These are phyloP conservation scores for Rhinella marina DNA, from an alignment of 2,797 vertebrate genomes.

Conservation along the genomic window DNA sequence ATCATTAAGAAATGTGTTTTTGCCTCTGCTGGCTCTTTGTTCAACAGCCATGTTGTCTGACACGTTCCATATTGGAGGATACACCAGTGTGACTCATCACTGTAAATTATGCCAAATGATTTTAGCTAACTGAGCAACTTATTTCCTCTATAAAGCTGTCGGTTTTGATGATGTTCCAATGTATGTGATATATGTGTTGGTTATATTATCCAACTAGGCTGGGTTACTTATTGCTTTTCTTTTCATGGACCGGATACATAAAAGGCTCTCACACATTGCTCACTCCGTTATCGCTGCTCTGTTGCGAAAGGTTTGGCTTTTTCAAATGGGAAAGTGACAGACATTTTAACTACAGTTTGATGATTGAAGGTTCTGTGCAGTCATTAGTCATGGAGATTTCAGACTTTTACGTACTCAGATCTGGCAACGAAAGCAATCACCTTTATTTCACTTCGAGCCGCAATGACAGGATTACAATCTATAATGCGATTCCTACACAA, in stretches of 20 bases:
- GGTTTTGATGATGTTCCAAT: conserved; percentile 53
- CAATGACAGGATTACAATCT: conserved; percentile 64
- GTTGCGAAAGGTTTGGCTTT: conserved; percentile 67
- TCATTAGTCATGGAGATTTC: conserved; percentile 67
- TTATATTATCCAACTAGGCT: conserved; percentile 61
- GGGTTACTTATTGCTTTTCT: conserved; percentile 66
- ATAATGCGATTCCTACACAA: conserved; percentile 63
- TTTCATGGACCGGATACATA: conserved; percentile 68
- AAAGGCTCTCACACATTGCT: conserved; percentile 67
- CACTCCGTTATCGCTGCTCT: conserved; percentile 71
- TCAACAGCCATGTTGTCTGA: conserved; percentile 4
- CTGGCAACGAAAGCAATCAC: conserved; percentile 61
- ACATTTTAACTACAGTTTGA: conserved; percentile 68
- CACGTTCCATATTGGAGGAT: conserved; percentile 13
- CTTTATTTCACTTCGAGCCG: conserved; percentile 58
- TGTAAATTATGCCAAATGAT: conserved; percentile 48
- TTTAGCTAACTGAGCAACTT: conserved; percentile 56
- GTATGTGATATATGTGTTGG: conserved; percentile 45
- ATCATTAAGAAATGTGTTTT: background rate
- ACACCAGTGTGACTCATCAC: conserved; percentile 21
- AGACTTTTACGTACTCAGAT: conserved; percentile 61
- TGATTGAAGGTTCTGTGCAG: conserved; percentile 65
- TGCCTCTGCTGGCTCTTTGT: background rate
- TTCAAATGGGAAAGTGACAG: conserved; percentile 68
- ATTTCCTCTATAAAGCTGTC: conserved; percentile 54